A percentile compares a stretch with the other conserved stretches of the same genome.
phyloP scores from a whole-genome alignment of 2,797 vertebrate species.

The Spea hammondii region DNA sequence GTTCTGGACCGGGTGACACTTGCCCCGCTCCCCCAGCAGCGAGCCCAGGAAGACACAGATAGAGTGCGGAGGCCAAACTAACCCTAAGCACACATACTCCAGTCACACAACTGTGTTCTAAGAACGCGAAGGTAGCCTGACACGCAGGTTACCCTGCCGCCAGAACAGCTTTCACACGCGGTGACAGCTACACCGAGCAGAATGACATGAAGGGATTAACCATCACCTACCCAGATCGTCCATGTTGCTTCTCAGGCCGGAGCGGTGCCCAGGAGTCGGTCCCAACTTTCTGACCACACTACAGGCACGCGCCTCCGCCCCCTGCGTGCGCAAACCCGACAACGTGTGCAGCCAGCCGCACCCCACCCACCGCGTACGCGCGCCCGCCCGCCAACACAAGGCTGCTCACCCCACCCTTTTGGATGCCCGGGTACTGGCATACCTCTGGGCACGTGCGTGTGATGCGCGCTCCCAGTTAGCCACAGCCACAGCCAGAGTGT shows the following conservation, averaged over 20 bases:
- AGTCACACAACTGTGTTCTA: too few relatives aligned
- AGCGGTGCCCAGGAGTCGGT: conserved; percentile 24
- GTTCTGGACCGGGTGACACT: too few relatives aligned
- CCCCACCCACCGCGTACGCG: conserved; percentile 13
- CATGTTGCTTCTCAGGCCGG: conserved; percentile 40
- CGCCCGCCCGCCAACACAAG: background rate
- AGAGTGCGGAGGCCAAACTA: background rate
- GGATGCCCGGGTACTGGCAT: conserved; percentile 8
- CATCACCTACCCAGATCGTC: conserved; percentile 45
- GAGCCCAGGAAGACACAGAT: background rate
- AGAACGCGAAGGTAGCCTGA: too few relatives aligned
- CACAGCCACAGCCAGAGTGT: too few relatives aligned
- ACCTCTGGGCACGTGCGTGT: background rate
- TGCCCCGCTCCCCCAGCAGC: too few relatives aligned
- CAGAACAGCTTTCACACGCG: background rate
- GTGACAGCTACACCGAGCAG: background rate
- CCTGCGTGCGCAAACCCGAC: conserved; percentile 15
- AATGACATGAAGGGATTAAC: background rate
- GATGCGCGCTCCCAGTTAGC: background rate
- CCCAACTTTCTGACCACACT: conserved; percentile 48
- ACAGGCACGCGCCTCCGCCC: conserved; percentile 43
- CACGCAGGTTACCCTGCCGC: background rate
- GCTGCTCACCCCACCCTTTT: background rate
- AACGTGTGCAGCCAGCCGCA: conserved; percentile 9
- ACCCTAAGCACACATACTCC: background rate